These are phyloP conservation scores for Plebejus anna DNA, from an alignment of 2,888 invertebrate genomes.

Conservation along the genomic window DNA sequence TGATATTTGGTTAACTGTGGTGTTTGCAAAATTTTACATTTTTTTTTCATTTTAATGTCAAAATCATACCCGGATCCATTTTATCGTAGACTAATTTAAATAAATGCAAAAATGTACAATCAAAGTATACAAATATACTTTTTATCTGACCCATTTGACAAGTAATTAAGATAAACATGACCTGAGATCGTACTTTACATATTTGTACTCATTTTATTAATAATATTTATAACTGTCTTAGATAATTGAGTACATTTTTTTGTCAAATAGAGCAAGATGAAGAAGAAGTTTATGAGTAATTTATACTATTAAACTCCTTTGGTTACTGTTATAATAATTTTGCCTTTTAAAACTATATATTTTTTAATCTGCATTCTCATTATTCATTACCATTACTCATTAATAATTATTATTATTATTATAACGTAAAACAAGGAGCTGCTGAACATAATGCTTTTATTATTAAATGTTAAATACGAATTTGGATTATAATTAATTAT, in stretches of 20 bases:
- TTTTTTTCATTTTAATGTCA: neutral
- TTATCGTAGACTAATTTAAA: neutral
- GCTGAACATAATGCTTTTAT: no score
- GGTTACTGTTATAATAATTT: no score
- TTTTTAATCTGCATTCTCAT: no score
- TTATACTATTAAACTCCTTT: no score
- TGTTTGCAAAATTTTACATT: no score
- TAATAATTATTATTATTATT: no score
- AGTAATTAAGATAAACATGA: conserved; percentile 26
- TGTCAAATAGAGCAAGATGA: neutral
- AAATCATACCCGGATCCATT: neutral
- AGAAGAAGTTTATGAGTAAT: neutral
- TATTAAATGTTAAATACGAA: no score
- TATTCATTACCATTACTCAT: no score
- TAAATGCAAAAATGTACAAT: neutral
- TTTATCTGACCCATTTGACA: conserved; percentile 22
- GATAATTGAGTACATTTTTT: neutral
- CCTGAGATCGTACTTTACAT: neutral
- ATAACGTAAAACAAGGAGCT: no score
- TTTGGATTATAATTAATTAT: no score
- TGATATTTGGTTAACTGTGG: no score
- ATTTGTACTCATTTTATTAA: neutral
- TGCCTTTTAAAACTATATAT: no score
- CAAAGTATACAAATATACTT: neutral
- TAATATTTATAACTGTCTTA: neutral